phyloP scores from a whole-genome alignment of 2,888 invertebrate species.

The Belgica antarctica region DNA sequence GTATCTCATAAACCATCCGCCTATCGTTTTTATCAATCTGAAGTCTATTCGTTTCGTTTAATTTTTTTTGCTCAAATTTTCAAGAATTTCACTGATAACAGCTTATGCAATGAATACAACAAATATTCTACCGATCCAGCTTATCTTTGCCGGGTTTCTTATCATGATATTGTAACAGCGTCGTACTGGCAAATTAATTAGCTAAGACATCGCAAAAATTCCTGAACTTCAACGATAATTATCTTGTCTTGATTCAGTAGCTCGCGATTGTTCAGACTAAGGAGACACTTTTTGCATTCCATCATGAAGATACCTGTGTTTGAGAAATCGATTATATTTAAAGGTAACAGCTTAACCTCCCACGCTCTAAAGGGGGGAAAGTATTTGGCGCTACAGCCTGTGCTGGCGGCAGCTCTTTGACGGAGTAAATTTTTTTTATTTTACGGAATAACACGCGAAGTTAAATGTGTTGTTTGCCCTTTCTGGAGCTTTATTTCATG shows the following conservation, averaged over 20 bases:
- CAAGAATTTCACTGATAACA: no score
- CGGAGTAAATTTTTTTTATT: background rate
- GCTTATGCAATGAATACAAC: no score
- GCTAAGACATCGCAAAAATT: no score
- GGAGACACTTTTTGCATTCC: background rate
- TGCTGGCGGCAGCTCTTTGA: background rate
- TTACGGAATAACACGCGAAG: constrained; percentile 4
- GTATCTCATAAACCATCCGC: background rate
- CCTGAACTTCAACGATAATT: background rate
- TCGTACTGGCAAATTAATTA: no score
- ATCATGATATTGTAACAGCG: no score
- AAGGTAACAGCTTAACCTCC: background rate
- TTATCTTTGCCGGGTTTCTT: no score
- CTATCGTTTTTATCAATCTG: no score
- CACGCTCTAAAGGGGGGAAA: background rate
- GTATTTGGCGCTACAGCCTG: no score
- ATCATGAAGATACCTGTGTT: background rate
- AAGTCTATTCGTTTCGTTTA: no score
- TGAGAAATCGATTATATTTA: background rate
- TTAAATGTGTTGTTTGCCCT: background rate
- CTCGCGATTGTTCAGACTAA: background rate
- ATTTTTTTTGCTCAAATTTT: no score
- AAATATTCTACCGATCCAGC: no score
- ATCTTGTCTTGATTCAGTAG: background rate
- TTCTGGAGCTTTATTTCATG: background rate